Conservation (phyloP, 2,888 invertebrate species). For the Rhingia rostrata region DNA sequence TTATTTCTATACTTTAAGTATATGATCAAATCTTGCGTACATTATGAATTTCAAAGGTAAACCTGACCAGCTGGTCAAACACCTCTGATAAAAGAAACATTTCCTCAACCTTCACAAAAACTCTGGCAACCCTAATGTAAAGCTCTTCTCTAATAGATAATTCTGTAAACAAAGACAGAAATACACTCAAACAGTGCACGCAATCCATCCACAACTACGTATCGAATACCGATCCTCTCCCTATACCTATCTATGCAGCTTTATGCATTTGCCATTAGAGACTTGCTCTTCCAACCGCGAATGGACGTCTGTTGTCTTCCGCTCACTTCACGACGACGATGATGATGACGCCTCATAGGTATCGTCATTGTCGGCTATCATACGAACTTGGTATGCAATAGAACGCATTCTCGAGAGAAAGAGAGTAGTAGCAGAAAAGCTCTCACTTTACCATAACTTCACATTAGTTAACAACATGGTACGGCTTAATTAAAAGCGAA, state of each 20-base stretch:
- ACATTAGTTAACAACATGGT: conserved; percentile 15
- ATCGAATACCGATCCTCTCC: conserved; percentile 1
- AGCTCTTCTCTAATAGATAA: conserved; percentile 31
- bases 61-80: no score
- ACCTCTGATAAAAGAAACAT: neutral
- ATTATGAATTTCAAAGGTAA: no score
- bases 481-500: conserved; percentile 41
- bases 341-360: neutral
- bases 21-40: no score
- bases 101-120: no score
- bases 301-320: conserved; percentile 30
- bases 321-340: neutral
- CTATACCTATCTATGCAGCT: neutral
- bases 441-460: conserved; percentile 26
- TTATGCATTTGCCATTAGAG: conserved; percentile 15
- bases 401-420: conserved; percentile 10
- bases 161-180: conserved; percentile 39
- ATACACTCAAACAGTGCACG: neutral
- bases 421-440: conserved; percentile 28
- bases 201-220: conserved; percentile 5
- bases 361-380: conserved; percentile 1
- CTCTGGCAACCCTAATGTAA: conserved; percentile 32
- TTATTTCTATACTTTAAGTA: no score
- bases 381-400: conserved; percentile 33
- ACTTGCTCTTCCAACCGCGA: conserved; percentile 52